These are phyloP conservation scores for Temnothorax curvispinosus DNA, from an alignment of 1,140 invertebrate genomes.

Conservation along the genomic window DNA sequence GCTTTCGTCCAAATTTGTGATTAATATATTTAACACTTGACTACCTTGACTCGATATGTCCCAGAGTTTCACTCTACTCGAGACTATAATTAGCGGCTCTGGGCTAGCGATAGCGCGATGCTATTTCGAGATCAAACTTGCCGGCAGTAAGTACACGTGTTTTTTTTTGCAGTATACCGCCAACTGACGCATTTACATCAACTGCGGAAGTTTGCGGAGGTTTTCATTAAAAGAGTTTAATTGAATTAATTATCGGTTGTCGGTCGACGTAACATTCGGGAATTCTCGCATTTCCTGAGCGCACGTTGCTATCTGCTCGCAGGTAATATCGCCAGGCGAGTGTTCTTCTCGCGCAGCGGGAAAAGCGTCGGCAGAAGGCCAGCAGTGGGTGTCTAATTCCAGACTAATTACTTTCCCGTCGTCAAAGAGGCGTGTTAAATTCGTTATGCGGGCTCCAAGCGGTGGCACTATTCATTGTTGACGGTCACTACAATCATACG, in stretches of 20 bases:
- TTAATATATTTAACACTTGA: slow-evolving; percentile 2
- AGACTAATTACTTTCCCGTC: slow-evolving; percentile 80
- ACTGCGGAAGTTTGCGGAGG: not conserved
- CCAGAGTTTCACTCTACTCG: not conserved
- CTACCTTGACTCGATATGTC: not conserved
- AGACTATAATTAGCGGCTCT: not conserved
- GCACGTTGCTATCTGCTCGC: not conserved
- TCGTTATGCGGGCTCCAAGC: slow-evolving; percentile 76
- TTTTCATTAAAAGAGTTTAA: not conserved
- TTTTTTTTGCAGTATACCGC: not conserved
- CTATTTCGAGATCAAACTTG: not conserved
- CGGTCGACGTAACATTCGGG: not conserved
- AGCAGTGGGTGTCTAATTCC: slow-evolving; percentile 78
- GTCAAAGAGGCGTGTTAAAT: slow-evolving; percentile 80
- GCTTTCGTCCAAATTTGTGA: not conserved
- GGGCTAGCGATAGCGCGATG: not conserved
- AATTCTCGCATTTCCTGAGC: slow-evolving; percentile 5
- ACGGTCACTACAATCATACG: slow-evolving; percentile 61
- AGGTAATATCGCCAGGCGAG: slow-evolving; percentile 20
- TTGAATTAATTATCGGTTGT: slow-evolving; percentile 15
- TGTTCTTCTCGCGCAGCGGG: not conserved
- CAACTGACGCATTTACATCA: not conserved
- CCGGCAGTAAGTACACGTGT: not conserved
- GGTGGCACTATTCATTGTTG: slow-evolving; percentile 61
- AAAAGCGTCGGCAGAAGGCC: slow-evolving; percentile 68